These are phyloP conservation scores for Oxytorus armatus DNA, from an alignment of 2,888 invertebrate species.

Conservation along the genomic window DNA sequence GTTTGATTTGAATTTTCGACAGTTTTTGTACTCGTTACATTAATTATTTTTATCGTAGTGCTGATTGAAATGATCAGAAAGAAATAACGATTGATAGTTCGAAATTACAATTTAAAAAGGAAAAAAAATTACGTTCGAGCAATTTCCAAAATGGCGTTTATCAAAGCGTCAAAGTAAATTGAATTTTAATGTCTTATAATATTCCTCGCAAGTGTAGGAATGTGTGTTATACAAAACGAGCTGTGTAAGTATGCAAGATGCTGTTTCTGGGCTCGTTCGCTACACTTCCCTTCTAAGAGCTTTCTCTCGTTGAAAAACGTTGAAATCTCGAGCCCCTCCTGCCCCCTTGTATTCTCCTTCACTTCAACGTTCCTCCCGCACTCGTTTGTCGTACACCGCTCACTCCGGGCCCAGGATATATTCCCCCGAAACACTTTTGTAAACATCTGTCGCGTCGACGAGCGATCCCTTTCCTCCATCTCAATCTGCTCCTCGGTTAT, in stretches of 20 bases:
- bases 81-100: no score
- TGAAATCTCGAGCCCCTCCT: slow-evolving; percentile 43
- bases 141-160: no score
- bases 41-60: no score
- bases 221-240: no score
- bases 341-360: slow-evolving; percentile 36
- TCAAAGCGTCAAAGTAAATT: no score
- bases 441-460: slow-evolving; percentile 62
- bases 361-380: slow-evolving; percentile 48
- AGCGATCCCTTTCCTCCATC: slow-evolving; percentile 36
- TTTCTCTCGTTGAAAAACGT: slow-evolving; percentile 62
- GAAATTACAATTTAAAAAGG: no score
- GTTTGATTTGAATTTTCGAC: no score
- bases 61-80: no score
- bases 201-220: slow-evolving; percentile 9
- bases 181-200: neutral
- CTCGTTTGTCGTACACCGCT: slow-evolving; percentile 52
- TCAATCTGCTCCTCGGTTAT: neutral
- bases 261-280: slow-evolving; percentile 44
- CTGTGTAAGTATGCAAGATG: slow-evolving; percentile 39
- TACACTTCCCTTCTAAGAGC: slow-evolving; percentile 54
- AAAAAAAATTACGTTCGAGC: no score
- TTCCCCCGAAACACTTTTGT: slow-evolving; percentile 54
- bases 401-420: slow-evolving; percentile 24
- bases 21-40: no score